phyloP scores from a whole-genome alignment of 2,113 vertebrate genomes.

The Saccopteryx leptura region DNA sequence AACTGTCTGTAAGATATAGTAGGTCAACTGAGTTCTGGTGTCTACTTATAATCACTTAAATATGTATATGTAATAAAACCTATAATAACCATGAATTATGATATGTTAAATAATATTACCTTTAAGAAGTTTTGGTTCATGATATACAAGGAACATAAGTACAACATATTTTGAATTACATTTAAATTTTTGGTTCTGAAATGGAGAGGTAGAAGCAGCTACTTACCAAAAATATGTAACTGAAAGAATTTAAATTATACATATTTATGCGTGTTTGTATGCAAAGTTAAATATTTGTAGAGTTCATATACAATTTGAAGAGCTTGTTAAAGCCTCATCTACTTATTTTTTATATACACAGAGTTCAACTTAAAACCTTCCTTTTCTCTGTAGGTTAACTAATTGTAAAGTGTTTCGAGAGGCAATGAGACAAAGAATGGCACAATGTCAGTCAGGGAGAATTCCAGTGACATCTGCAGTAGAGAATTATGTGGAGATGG shows the following conservation, averaged over 20 bases:
- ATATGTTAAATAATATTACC: neutral
- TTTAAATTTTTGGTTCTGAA: constrained; percentile 66
- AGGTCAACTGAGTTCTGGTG: neutral
- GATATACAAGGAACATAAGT: constrained; percentile 14
- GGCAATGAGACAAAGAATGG: constrained; percentile 69
- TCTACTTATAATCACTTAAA: neutral
- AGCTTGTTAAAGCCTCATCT: constrained; percentile 53
- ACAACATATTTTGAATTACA: constrained; percentile 31
- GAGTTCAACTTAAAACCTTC: constrained; percentile 81
- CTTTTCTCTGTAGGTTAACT: constrained; percentile 84
- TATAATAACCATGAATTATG: constrained; percentile 18
- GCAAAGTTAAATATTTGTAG: constrained; percentile 49
- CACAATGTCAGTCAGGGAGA: constrained; percentile 82
- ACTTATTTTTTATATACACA: constrained; percentile 63
- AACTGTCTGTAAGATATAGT: neutral
- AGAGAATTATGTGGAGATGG: constrained; percentile 79
- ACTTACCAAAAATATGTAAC: constrained; percentile 52
- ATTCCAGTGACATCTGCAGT: constrained; percentile 77
- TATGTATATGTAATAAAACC: constrained; percentile 20
- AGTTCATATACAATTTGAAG: constrained; percentile 49
- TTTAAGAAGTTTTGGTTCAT: constrained; percentile 12
- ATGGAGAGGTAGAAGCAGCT: constrained; percentile 44
- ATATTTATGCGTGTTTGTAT: constrained; percentile 22
- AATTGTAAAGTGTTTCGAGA: constrained; percentile 82
- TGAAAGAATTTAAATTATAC: constrained; percentile 13